A percentile compares a stretch with the other conserved stretches of the same genome.
These are phyloP conservation scores for Rhodeus uyekii DNA, from an alignment of 2,797 vertebrate species.

Conservation along the genomic window DNA sequence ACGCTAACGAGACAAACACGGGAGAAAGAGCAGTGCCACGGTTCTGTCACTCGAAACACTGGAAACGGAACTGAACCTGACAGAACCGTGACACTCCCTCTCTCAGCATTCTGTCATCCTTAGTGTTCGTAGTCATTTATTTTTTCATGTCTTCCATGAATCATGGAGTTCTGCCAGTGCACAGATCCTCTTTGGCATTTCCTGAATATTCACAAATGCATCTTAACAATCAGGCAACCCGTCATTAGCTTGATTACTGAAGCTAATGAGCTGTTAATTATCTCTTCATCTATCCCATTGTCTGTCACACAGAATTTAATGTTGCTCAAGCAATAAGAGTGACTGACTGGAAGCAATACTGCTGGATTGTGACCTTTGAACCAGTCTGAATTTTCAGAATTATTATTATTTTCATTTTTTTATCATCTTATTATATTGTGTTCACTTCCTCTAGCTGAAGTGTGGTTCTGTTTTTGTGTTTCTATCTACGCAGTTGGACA, in stretches of 20 bases:
- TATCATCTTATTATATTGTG: slow-evolving; percentile 13
- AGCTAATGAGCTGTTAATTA: slow-evolving; percentile 52
- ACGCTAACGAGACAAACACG: too few relatives aligned
- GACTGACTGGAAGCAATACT: slow-evolving; percentile 14
- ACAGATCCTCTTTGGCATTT: background rate
- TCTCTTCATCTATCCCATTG: slow-evolving; percentile 47
- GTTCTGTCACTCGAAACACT: too few relatives aligned
- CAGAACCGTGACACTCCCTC: too few relatives aligned
- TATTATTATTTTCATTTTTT: background rate
- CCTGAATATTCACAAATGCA: slow-evolving; percentile 39
- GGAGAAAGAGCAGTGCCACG: too few relatives aligned
- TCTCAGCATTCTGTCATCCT: slow-evolving; percentile 23
- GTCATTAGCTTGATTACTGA: slow-evolving; percentile 52
- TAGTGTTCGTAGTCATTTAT: background rate
- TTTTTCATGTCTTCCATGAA: slow-evolving; percentile 11
- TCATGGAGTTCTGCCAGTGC: slow-evolving; percentile 17
- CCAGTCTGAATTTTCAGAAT: background rate
- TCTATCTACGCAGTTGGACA: slow-evolving; percentile 30
- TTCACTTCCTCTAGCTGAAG: background rate
- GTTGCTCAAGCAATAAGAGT: slow-evolving; percentile 19
- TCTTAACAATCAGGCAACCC: slow-evolving; percentile 46
- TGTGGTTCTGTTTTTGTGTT: slow-evolving; percentile 24
- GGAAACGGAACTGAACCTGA: too few relatives aligned
- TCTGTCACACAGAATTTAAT: slow-evolving; percentile 36
- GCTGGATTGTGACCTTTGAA: slow-evolving; percentile 10